These are phyloP conservation scores for Hydriomena furcata DNA, from an alignment of 2,888 invertebrate genomes.

Conservation along the genomic window DNA sequence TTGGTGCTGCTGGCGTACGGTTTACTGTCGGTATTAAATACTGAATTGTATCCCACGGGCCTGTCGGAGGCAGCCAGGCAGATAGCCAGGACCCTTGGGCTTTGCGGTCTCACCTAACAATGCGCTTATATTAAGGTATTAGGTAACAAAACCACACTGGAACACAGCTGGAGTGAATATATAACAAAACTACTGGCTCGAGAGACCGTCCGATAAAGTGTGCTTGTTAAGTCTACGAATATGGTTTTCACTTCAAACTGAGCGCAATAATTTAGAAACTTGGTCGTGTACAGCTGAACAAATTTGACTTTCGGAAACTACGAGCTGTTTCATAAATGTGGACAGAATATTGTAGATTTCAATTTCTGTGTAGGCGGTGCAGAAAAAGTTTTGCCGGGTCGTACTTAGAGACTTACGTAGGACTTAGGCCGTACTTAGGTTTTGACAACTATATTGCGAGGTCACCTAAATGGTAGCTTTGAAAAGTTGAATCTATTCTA, in stretches of 20 bases:
- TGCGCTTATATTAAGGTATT: constrained; percentile 29
- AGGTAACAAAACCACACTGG: constrained; percentile 27
- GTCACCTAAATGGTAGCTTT: neutral
- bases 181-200: constrained; percentile 24
- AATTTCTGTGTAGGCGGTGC: constrained; percentile 1
- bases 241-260: constrained; percentile 26
- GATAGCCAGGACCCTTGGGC: constrained; percentile 17
- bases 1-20: constrained; percentile 22
- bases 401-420: no score
- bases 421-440: no score
- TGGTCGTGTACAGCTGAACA: constrained; percentile 13
- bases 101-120: constrained; percentile 26
- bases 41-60: constrained; percentile 25
- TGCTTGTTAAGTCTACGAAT: constrained; percentile 22
- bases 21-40: constrained; percentile 33
- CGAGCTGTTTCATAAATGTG: constrained; percentile 10
- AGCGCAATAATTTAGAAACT: constrained; percentile 30
- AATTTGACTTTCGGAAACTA: constrained; percentile 13
- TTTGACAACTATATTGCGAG: no score
- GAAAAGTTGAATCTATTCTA: no score
- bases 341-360: constrained; percentile 8
- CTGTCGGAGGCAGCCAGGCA: constrained; percentile 16
- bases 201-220: constrained; percentile 19
- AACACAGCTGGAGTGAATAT: constrained; percentile 26
- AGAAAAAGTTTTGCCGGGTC: neutral